Base-by-base conservation (phyloP, 2,888 invertebrate species). In the Suillia variegata region DNA sequence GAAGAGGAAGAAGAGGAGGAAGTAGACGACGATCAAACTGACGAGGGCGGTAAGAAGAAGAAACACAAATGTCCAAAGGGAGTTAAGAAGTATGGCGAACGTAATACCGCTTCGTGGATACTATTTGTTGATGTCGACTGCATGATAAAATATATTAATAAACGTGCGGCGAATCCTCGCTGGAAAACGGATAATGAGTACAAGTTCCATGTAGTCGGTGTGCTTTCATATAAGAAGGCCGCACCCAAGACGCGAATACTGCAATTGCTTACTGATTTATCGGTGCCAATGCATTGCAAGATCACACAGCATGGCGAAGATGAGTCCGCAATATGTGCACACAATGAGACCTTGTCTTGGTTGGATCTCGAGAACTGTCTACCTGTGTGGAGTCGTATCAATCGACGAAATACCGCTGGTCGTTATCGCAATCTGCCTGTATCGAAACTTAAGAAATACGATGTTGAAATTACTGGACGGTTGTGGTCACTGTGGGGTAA, bases 401-500 rank as follows among this genome's bases (percentile, higher is more conserved):
- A 77, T 60, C 66, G 73, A 2, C 66, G 71, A 8, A 80, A 82
- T 54, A 68, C 77, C 1, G 67, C 71, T 0, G 75, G 77, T 12
- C 72, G 69, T 10, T 70, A 75, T 49, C 77, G 81, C 34, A 75
- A 75, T 38, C 63, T 72, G 45, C 59, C 73, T 0, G 48, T 75
- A 1, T 71, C 77, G n/a, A 87, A 87, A 69, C 83, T 87, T 54
- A 75, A 71, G 62, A 74, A 76, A 50, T 91, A 87, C 85, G 87
- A 89, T 62, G 85, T 89, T 1, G 90, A 91, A 73, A 88, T 88
- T 65, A 85, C 86, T 2, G 85, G 87, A 1, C 88, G 88, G 62
- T 77, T 91, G 0, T 90, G 84, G 81, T 89, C 90, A 0, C 77
- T 91, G 1, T 87, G 88, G 85, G 89, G 90, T 1, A 85, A 84